Evolutionary conservation across 2,888 invertebrate genomes (phyloP).

Genomic region (Pristionchus mayeri): DNA sequence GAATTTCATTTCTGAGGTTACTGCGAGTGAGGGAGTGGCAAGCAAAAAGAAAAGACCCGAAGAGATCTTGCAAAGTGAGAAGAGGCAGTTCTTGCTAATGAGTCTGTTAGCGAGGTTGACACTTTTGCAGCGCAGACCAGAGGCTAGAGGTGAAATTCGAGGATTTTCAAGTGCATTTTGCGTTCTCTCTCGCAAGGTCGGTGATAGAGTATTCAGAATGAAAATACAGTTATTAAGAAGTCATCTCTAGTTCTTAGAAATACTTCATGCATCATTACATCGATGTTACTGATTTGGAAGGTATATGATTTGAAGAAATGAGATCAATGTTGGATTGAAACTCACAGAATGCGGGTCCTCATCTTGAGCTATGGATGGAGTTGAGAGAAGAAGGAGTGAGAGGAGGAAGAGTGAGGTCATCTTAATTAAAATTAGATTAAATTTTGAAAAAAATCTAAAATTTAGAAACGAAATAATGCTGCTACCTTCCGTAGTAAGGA

Average conservation of each 20-base stretch:
- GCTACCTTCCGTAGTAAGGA: background rate
- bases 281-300: no score
- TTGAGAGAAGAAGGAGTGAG: constrained; percentile 12
- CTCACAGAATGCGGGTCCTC: constrained; percentile 2
- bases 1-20: background rate
- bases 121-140: background rate
- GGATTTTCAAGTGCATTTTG: no score
- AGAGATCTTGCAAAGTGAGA: background rate
- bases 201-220: no score
- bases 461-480: background rate
- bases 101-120: background rate
- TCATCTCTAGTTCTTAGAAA: no score
- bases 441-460: background rate
- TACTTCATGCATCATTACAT: no score
- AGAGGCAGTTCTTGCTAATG: no score
- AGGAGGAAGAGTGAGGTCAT: constrained; percentile 4
- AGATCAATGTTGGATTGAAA: no score
- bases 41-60: background rate
- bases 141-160: background rate
- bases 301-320: no score
- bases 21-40: background rate
- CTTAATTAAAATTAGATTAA: background rate
- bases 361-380: background rate
- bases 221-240: no score
- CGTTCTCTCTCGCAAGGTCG: no score